Evolutionary conservation across 2,888 invertebrate species (phyloP).

Genomic region (Lasioglossum oenotherae): DNA sequence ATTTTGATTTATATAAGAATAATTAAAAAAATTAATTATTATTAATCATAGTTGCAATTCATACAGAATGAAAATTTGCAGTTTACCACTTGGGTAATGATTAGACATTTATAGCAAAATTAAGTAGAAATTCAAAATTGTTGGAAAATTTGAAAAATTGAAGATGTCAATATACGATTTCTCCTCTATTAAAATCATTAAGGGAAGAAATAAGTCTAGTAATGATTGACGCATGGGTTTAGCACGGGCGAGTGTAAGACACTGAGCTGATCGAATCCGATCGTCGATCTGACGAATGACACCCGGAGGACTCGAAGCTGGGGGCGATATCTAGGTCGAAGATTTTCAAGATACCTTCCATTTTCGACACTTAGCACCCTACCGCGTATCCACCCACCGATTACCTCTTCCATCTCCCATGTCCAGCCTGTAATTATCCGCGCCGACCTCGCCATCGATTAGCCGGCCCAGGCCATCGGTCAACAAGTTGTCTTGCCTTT

Average conservation of each 20-base stretch:
- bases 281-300: background rate
- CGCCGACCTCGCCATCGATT: conserved; percentile 88
- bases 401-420: conserved; percentile 87
- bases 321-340: background rate
- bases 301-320: background rate
- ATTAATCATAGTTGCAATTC: too few relatives aligned
- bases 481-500: conserved; percentile 83
- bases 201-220: background rate
- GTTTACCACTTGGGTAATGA: too few relatives aligned
- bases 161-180: too few relatives aligned
- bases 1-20: too few relatives aligned
- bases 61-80: too few relatives aligned
- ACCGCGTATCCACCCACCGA: conserved; percentile 61
- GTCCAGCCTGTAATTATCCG: conserved; percentile 87
- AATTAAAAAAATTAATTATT: too few relatives aligned
- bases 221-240: background rate
- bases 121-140: too few relatives aligned
- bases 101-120: too few relatives aligned
- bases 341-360: conserved; percentile 8
- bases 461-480: conserved; percentile 89
- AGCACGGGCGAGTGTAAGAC: background rate
- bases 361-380: conserved; percentile 58
- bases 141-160: too few relatives aligned
- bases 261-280: background rate
- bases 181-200: too few relatives aligned